Evolutionary conservation across 2,113 vertebrate genomes (phyloP).

Genomic region (Cyphomyrus plagiostoma): DNA sequence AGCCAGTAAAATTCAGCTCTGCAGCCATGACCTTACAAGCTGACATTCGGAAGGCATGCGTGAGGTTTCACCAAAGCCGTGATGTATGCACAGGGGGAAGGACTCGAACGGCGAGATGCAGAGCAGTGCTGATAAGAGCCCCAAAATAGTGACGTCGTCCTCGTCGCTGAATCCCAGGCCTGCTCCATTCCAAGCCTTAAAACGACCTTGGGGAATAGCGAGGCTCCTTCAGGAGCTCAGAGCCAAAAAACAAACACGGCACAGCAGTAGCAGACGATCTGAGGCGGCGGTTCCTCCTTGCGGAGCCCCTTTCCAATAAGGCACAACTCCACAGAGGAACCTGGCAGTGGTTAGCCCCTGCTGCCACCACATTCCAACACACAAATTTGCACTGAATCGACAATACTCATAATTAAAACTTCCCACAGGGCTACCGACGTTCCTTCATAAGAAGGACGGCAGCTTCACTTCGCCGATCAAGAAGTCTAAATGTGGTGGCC

Average conservation of each 20-base stretch:
- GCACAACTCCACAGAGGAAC: neutral
- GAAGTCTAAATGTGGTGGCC: neutral
- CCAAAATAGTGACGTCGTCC: neutral
- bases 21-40: neutral
- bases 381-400: neutral
- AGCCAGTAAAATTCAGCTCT: neutral
- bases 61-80: neutral
- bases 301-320: neutral
- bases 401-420: neutral
- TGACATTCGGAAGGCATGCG: neutral
- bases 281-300: neutral
- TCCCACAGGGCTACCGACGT: neutral
- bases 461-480: neutral
- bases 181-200: neutral
- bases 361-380: neutral
- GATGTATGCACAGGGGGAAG: neutral
- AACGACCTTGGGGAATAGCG: neutral
- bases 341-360: neutral
- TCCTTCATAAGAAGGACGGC: neutral
- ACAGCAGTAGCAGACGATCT: neutral
- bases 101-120: neutral
- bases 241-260: neutral
- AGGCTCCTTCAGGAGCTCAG: neutral
- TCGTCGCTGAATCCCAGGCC: neutral
- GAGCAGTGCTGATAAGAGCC: neutral